Percentiles rank a stretch among this genome's conserved stretches.
Conservation (phyloP, 2,113 vertebrate species). For the Todiramphus saurophagus region DNA sequence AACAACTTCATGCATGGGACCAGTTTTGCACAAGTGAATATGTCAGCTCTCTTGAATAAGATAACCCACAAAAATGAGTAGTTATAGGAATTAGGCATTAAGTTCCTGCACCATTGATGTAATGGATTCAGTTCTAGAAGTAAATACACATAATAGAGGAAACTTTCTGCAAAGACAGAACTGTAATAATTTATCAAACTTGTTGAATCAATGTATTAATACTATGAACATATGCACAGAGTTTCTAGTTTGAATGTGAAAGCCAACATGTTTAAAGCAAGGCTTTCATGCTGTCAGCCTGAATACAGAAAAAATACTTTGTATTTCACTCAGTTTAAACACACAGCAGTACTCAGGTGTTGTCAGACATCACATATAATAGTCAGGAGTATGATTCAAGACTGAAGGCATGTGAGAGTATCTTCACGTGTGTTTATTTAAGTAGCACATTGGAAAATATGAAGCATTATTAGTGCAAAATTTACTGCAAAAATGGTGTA, state of each 20-base stretch:
- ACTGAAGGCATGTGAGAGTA: neutral
- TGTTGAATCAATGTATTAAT: neutral
- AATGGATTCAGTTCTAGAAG: neutral
- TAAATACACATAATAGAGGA: neutral
- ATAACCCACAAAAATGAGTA: neutral
- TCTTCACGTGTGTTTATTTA: neutral
- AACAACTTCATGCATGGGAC: neutral
- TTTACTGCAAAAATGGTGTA: neutral
- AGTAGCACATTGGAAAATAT: neutral
- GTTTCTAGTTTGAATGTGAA: neutral
- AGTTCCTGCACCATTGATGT: neutral
- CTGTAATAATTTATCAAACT: neutral
- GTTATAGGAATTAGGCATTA: neutral
- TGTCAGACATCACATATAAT: neutral
- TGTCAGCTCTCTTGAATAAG: neutral
- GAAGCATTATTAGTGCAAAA: neutral
- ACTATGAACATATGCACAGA: neutral
- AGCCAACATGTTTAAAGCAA: neutral
- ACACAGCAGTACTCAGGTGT: neutral
- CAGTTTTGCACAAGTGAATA: neutral
- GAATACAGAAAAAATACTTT: neutral
- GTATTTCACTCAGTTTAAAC: neutral
- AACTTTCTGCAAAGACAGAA: neutral
- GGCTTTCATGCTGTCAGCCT: neutral
- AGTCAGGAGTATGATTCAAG: neutral